Evolutionary conservation across 2,113 vertebrate species (phyloP).

Genomic region (Oxyura jamaicensis): DNA sequence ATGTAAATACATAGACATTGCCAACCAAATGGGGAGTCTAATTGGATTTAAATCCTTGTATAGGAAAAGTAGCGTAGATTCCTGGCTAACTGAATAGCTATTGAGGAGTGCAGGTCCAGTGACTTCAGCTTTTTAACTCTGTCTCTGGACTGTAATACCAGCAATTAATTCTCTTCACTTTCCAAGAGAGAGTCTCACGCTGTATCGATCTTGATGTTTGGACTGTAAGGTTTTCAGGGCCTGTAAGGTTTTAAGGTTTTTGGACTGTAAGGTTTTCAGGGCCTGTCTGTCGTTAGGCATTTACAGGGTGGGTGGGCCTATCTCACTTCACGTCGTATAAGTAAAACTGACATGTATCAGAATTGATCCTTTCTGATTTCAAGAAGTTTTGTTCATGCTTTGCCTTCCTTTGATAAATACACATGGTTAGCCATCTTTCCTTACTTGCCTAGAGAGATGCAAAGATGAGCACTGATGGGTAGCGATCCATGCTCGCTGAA

Average conservation of each 20-base stretch:
- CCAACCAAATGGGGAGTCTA: neutral
- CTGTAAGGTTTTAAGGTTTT: no score
- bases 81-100: neutral
- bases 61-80: neutral
- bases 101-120: neutral
- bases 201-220: neutral
- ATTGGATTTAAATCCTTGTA: conserved; percentile 31
- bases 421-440: neutral
- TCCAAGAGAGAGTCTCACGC: neutral
- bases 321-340: neutral
- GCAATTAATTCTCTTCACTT: neutral
- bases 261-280: neutral
- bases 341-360: neutral
- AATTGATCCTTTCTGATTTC: neutral
- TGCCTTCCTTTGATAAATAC: neutral
- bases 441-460: rapidly evolving
- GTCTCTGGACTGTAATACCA: neutral
- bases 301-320: neutral
- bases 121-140: neutral
- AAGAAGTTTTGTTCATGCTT: neutral
- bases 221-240: neutral
- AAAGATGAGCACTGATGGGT: neutral
- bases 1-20: neutral
- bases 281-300: neutral
- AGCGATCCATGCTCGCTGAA: neutral